A percentile compares a stretch with the other conserved stretches of the same genome.
These are phyloP conservation scores for Lophius americanus DNA, from an alignment of 2,797 vertebrate species.

Conservation along the genomic window DNA sequence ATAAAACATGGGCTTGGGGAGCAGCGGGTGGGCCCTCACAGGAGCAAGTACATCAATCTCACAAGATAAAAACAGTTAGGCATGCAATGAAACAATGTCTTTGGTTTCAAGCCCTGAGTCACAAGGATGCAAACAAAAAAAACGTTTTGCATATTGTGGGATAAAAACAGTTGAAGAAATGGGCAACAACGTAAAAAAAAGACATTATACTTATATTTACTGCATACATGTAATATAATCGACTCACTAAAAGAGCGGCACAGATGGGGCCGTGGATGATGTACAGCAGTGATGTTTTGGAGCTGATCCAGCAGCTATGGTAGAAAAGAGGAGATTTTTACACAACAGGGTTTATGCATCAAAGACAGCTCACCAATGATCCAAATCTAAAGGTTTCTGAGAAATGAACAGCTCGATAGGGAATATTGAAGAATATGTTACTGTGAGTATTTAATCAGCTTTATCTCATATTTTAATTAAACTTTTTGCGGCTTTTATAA, in stretches of 20 bases:
- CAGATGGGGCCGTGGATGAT: constrained; percentile 98
- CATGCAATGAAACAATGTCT: constrained; percentile 31
- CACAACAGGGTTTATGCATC: background rate
- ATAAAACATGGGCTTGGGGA: constrained; percentile 32
- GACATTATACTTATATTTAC: too few relatives aligned
- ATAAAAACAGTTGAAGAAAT: constrained; percentile 10
- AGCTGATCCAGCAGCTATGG: constrained; percentile 96
- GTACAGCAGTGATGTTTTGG: constrained; percentile 95
- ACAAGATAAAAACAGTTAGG: constrained; percentile 55
- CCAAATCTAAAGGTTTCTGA: constrained; percentile 12
- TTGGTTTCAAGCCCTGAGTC: constrained; percentile 28
- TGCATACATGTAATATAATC: too few relatives aligned
- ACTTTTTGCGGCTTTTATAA: background rate
- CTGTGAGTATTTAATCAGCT: too few relatives aligned
- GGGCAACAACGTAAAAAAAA: background rate
- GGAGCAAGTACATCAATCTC: constrained; percentile 51
- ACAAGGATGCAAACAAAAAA: constrained; percentile 37
- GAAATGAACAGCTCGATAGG: constrained; percentile 9
- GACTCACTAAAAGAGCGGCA: constrained; percentile 91
- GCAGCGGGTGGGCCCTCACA: constrained; percentile 24
- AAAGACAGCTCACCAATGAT: constrained; percentile 2
- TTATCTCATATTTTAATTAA: background rate
- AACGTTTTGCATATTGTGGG: constrained; percentile 17
- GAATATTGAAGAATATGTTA: too few relatives aligned
- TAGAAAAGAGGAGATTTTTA: constrained; percentile 12